Conservation (phyloP, 2,797 vertebrate species). For the Kryptolebias ocellatus region DNA sequence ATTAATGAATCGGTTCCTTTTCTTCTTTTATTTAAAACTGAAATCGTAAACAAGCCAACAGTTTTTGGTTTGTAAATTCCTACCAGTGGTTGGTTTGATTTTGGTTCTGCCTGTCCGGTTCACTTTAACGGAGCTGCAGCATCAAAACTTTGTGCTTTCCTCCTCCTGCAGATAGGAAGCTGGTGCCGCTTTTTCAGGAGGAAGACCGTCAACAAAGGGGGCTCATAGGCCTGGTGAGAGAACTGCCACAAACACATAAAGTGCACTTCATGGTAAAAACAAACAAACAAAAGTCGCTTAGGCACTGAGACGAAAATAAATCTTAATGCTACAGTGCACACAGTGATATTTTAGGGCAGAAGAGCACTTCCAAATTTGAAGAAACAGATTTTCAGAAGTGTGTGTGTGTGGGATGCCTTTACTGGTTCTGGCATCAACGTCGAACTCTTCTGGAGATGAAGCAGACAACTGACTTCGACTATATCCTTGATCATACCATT, state of each 20-base stretch:
- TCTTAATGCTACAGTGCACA: neutral
- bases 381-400: neutral
- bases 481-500: neutral
- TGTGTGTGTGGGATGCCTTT: neutral
- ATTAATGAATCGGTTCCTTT: slow-evolving; percentile 31
- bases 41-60: slow-evolving; percentile 39
- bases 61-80: slow-evolving; percentile 6
- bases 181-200: slow-evolving; percentile 90
- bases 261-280: too few species aligned
- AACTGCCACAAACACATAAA: slow-evolving; percentile 2
- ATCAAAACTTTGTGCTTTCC: slow-evolving; percentile 37
- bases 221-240: slow-evolving; percentile 91
- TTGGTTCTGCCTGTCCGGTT: slow-evolving; percentile 22
- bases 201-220: slow-evolving; percentile 89
- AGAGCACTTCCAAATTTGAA: neutral
- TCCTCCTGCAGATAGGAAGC: slow-evolving; percentile 84
- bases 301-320: neutral
- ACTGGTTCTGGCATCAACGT: neutral
- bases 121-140: slow-evolving; percentile 3
- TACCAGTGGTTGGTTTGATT: slow-evolving; percentile 28
- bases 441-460: neutral
- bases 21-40: slow-evolving; percentile 24
- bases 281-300: too few species aligned
- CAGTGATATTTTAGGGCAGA: neutral
- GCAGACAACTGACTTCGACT: neutral